These are phyloP conservation scores for Conchocele bisecta DNA, from an alignment of 2,888 invertebrate species.

Conservation along the genomic window DNA sequence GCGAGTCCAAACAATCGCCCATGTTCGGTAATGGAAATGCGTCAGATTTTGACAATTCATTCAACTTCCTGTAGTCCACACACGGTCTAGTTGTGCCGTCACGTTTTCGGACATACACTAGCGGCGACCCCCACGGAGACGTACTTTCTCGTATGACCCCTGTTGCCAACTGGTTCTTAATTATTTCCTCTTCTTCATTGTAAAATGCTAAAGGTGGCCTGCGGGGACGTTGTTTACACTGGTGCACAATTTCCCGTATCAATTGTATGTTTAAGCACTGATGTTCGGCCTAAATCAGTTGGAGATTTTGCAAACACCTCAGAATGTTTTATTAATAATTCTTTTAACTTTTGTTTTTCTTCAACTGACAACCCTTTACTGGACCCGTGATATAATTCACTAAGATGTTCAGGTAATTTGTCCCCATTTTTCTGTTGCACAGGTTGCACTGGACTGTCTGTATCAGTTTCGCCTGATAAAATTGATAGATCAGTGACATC, in stretches of 20 bases:
- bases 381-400: too few species aligned
- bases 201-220: constrained; percentile 14
- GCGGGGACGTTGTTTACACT: constrained; percentile 24
- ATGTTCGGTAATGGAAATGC: constrained; percentile 13
- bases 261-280: constrained; percentile 26
- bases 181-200: constrained; percentile 19
- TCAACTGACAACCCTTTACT: too few species aligned
- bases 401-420: too few species aligned
- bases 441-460: too few species aligned
- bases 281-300: constrained; percentile 18
- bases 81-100: constrained; percentile 1
- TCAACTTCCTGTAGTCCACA: constrained; percentile 10
- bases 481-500: too few species aligned
- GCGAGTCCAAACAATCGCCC: constrained; percentile 11
- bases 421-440: too few species aligned
- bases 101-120: constrained; percentile 12
- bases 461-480: too few species aligned
- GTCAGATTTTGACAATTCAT: constrained; percentile 7
- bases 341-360: too few species aligned
- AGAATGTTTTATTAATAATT: too few species aligned
- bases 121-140: constrained; percentile 13
- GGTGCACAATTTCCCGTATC: constrained; percentile 7
- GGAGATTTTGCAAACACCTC: constrained; percentile 14
- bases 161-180: constrained; percentile 15
- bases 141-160: constrained; percentile 24